These are phyloP conservation scores for Athrips mouffetella DNA, from an alignment of 2,888 invertebrate species.

Conservation along the genomic window DNA sequence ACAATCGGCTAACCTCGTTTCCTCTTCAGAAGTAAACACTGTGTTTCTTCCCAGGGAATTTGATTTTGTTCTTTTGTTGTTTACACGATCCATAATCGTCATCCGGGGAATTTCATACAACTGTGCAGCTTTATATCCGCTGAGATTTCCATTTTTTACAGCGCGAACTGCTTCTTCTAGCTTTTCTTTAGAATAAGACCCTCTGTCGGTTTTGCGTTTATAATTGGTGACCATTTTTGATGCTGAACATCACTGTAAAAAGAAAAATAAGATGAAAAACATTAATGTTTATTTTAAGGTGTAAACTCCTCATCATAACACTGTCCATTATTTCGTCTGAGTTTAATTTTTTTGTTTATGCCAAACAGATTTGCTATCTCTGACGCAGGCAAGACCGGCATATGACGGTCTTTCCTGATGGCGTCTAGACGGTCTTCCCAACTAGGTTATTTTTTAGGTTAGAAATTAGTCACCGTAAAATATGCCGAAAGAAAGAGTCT, in stretches of 20 bases:
- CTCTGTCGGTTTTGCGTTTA: slow-evolving; percentile 18
- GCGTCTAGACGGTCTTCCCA: background rate
- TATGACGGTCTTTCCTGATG: background rate
- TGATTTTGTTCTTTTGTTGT: slow-evolving; percentile 17
- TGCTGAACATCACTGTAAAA: background rate
- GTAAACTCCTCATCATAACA: background rate
- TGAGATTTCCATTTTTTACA: slow-evolving; percentile 14
- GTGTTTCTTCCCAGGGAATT: slow-evolving; percentile 18
- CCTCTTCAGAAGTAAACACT: slow-evolving; percentile 11
- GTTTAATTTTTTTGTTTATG: background rate
- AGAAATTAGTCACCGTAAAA: background rate
- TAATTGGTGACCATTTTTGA: slow-evolving; percentile 16
- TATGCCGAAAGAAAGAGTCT: background rate
- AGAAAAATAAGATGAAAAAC: too few species aligned
- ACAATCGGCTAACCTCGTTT: slow-evolving; percentile 16
- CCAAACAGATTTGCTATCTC: background rate
- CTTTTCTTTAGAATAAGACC: slow-evolving; percentile 18
- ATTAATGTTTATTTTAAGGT: background rate
- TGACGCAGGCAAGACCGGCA: background rate
- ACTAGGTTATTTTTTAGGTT: background rate
- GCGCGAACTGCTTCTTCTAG: slow-evolving; percentile 17
- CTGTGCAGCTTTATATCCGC: slow-evolving; percentile 18
- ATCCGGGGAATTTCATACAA: slow-evolving; percentile 16
- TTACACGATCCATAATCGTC: slow-evolving; percentile 20
- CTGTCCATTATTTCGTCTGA: background rate